Percentiles rank a stretch among this genome's conserved stretches.
Evolutionary conservation across 2,797 vertebrate species (phyloP).

Genomic region (Oreortyx pictus): DNA sequence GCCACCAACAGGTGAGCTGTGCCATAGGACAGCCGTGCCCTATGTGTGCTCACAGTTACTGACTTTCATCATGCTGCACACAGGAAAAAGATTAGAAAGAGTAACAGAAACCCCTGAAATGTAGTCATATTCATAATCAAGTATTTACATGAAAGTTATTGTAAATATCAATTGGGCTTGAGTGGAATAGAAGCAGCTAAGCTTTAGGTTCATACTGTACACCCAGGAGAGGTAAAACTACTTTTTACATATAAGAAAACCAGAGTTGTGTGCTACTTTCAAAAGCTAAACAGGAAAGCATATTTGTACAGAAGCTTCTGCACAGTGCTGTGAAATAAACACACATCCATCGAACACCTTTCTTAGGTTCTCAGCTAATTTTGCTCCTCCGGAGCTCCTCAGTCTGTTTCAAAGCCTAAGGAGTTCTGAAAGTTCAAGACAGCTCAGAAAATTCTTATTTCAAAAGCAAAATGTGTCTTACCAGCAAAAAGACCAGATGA

Average conservation of each 20-base stretch:
- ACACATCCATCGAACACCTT: background rate
- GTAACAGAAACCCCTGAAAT: background rate
- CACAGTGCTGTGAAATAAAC: background rate
- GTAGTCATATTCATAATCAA: background rate
- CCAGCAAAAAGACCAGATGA: slow-evolving; percentile 64
- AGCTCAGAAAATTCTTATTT: slow-evolving; percentile 39
- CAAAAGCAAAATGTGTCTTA: background rate
- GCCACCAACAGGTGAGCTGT: background rate
- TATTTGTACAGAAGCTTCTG: background rate
- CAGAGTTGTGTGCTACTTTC: background rate
- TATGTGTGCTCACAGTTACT: background rate
- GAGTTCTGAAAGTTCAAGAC: slow-evolving; percentile 32
- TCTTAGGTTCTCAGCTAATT: slow-evolving; percentile 63
- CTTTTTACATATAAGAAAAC: background rate
- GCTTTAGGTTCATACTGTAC: background rate
- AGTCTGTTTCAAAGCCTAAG: slow-evolving; percentile 3
- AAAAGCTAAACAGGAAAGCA: background rate
- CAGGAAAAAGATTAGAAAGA: background rate
- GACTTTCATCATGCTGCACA: background rate
- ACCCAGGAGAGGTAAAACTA: background rate
- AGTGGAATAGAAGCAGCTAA: background rate
- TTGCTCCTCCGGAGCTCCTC: slow-evolving; percentile 37
- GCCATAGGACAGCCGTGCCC: background rate
- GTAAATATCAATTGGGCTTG: slow-evolving; percentile 2
- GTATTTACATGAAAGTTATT: slow-evolving; percentile 31